phyloP scores from a whole-genome alignment of 2,797 vertebrate genomes.

The Anas georgica region DNA sequence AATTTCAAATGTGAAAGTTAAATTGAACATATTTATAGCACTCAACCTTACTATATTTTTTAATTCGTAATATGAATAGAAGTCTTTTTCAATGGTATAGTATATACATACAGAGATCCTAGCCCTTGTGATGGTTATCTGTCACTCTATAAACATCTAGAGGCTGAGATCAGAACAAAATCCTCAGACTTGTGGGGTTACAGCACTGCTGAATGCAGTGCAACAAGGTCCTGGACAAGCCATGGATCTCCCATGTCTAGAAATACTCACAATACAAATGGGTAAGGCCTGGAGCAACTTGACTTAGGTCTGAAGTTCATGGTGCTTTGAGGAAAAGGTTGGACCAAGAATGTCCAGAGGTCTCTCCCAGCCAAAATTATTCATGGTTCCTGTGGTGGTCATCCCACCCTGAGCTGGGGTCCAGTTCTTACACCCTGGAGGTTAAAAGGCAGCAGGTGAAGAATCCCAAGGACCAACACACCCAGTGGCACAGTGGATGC shows the following conservation, averaged over 20 bases:
- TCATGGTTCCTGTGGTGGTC: not conserved
- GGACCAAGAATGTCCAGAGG: not conserved
- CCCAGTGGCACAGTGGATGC: too few relatives aligned
- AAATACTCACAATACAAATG: not conserved
- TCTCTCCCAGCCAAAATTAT: not conserved
- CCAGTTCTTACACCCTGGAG: not conserved
- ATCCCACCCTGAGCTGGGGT: not conserved
- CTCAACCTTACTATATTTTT: not conserved
- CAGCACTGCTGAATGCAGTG: not conserved
- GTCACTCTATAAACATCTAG: not conserved
- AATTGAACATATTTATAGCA: not conserved
- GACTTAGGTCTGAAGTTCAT: not conserved
- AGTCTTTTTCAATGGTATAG: not conserved
- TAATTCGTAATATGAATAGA: fast-evolving
- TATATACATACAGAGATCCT: not conserved
- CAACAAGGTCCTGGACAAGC: not conserved
- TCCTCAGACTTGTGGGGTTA: not conserved
- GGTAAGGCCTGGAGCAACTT: not conserved
- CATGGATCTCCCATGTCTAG: fast-evolving
- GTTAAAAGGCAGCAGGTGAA: not conserved
- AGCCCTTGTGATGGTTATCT: not conserved
- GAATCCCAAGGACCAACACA: not conserved
- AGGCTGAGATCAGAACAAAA: not conserved
- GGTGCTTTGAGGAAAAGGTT: not conserved
- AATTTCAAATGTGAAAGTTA: not conserved